Percentiles rank a stretch among this genome's conserved stretches.
These are phyloP conservation scores for Drosophila tsacasi DNA, from an alignment of 1,140 invertebrate genomes.

Conservation along the genomic window DNA sequence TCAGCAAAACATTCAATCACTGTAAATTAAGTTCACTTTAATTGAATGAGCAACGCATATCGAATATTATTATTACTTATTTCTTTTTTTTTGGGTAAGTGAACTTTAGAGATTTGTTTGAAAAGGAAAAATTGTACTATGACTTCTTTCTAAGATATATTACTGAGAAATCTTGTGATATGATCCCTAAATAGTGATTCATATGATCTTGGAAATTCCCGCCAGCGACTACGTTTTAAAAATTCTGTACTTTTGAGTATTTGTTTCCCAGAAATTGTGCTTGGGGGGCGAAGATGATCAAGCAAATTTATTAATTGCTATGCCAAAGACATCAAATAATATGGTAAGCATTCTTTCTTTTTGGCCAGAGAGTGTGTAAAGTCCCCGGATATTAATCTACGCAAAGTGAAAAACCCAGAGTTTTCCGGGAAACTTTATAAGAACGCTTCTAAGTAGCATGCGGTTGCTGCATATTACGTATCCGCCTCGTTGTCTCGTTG, in stretches of 20 bases:
- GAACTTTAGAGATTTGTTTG: neutral
- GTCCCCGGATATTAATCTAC: neutral
- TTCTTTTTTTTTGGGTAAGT: neutral
- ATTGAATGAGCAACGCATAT: slow-evolving; percentile 60
- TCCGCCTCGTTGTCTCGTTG: slow-evolving; percentile 55
- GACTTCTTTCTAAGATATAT: neutral
- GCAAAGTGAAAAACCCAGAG: slow-evolving; percentile 1
- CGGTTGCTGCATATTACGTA: slow-evolving; percentile 56
- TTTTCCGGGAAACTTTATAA: neutral
- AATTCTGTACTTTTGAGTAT: neutral
- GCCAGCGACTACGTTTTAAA: neutral
- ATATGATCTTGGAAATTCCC: slow-evolving; percentile 1
- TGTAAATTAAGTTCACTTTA: slow-evolving; percentile 75
- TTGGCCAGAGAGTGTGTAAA: slow-evolving; percentile 4
- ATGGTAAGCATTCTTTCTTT: neutral
- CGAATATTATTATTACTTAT: neutral
- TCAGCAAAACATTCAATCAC: slow-evolving; percentile 71
- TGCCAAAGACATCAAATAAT: neutral
- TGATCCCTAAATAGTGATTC: neutral
- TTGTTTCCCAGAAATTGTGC: slow-evolving; percentile 4
- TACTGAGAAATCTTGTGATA: no score
- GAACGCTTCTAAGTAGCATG: slow-evolving; percentile 4
- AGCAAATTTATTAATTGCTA: slow-evolving; percentile 5
- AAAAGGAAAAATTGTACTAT: neutral
- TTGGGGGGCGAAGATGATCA: neutral